These are phyloP conservation scores for Drosophila hawaiiensis DNA, from an alignment of 2,888 invertebrate species.

Conservation along the genomic window DNA sequence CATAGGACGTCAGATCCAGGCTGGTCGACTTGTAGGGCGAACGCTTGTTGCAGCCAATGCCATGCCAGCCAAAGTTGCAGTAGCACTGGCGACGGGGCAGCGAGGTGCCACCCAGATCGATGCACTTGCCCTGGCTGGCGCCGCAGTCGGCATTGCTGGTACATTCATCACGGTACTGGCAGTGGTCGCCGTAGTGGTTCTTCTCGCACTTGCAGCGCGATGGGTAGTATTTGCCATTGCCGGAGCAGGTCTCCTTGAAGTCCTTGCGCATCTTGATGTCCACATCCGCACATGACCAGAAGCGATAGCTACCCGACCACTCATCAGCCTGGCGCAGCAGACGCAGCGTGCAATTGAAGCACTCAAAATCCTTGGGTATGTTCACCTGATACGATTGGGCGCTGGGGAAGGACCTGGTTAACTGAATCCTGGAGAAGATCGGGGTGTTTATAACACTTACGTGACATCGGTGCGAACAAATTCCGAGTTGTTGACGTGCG, in stretches of 20 bases:
- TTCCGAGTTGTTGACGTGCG: conserved; percentile 91
- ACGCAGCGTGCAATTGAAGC: conserved; percentile 95
- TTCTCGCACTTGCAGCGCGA: conserved; percentile 93
- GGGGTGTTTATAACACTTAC: conserved; percentile 88
- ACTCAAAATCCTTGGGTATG: conserved; percentile 93
- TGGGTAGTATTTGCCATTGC: conserved; percentile 92
- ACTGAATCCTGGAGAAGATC: not conserved
- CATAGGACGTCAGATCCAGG: conserved; percentile 90
- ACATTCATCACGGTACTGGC: conserved; percentile 96
- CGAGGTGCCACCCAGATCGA: conserved; percentile 92
- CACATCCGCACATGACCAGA: conserved; percentile 98
- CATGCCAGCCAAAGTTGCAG: conserved; percentile 95
- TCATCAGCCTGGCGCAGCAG: conserved; percentile 95
- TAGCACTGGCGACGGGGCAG: conserved; percentile 94
- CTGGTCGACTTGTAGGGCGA: conserved; percentile 91
- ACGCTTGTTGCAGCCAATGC: conserved; percentile 92
- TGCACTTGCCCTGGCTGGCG: conserved; percentile 91
- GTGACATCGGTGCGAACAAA: conserved; percentile 94
- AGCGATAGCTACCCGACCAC: conserved; percentile 93
- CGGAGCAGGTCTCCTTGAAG: conserved; percentile 93
- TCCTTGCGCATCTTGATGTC: conserved; percentile 92
- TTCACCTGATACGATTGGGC: conserved; percentile 93
- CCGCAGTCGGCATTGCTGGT: conserved; percentile 94
- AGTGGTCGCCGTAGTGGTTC: conserved; percentile 92
- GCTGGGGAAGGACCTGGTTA: conserved; percentile 85